A percentile compares a stretch with the other conserved stretches of the same genome.
phyloP scores from a whole-genome alignment of 1,140 invertebrate genomes.

The Magallana gigas region DNA sequence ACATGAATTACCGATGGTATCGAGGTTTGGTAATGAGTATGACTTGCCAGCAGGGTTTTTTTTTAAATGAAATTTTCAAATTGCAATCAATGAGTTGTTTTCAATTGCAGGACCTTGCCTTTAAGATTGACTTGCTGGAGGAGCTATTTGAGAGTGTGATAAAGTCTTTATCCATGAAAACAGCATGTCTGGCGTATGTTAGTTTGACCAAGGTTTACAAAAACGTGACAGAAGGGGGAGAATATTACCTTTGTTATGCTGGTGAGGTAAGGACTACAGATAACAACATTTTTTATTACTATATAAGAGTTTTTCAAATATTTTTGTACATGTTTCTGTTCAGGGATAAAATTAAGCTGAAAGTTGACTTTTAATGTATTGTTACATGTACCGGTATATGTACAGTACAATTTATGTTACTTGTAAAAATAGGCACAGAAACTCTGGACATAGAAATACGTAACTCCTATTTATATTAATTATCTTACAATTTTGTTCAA shows the following conservation, averaged over 20 bases:
- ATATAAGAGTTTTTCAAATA: no score
- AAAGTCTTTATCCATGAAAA: constrained; percentile 59
- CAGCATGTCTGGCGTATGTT: constrained; percentile 59
- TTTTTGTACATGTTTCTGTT: background rate
- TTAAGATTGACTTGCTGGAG: constrained; percentile 62
- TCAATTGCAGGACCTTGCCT: constrained; percentile 57
- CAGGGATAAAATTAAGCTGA: background rate
- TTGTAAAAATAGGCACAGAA: no score
- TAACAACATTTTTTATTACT: background rate
- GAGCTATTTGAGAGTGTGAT: constrained; percentile 65
- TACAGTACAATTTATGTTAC: no score
- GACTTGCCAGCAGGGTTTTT: no score
- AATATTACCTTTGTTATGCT: background rate
- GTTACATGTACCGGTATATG: no score
- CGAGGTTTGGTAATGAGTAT: no score
- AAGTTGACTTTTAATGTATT: background rate
- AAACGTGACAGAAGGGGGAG: background rate
- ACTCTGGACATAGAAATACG: no score
- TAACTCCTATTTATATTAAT: no score
- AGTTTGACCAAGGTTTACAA: constrained; percentile 36
- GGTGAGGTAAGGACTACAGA: background rate
- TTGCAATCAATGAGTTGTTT: background rate
- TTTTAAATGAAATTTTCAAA: no score
- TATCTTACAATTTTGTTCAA: no score
- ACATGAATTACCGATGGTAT: no score